Conservation (phyloP, 2,113 vertebrate genomes). For the Isurus oxyrinchus region DNA sequence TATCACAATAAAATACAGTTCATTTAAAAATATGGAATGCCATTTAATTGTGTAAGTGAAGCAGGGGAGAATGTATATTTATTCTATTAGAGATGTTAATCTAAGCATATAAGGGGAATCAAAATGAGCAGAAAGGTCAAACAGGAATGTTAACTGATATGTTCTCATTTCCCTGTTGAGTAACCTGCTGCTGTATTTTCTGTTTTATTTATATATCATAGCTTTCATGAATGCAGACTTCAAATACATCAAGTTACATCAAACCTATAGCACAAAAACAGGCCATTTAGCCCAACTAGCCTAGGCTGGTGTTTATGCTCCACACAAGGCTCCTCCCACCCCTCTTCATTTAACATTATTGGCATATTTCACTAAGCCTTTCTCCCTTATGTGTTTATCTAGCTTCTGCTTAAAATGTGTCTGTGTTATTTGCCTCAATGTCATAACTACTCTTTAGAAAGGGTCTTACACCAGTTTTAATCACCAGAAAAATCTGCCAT, state of each 20-base stretch:
- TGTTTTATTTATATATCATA: background rate
- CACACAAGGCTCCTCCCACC: background rate
- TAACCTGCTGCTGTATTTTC: background rate
- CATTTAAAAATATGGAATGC: background rate
- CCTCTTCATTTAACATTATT: background rate
- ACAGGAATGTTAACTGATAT: background rate
- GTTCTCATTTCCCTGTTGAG: background rate
- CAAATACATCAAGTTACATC: background rate
- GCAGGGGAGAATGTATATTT: background rate
- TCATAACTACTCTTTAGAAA: background rate
- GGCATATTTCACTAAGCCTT: background rate
- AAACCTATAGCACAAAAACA: background rate
- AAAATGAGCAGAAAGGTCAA: background rate
- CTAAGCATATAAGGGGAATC: background rate
- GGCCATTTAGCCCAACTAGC: background rate
- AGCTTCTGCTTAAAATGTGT: background rate
- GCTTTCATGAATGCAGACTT: background rate
- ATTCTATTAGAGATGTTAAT: background rate
- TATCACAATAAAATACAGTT: background rate
- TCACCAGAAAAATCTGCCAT: background rate
- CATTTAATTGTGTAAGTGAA: background rate
- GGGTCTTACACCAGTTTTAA: background rate
- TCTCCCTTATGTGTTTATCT: background rate
- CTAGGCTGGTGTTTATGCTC: background rate
- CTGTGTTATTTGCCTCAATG: background rate